Percentiles rank a stretch among this genome's conserved stretches.
Conservation (phyloP, 2,113 vertebrate species). For the Neolamprologus devosi region DNA sequence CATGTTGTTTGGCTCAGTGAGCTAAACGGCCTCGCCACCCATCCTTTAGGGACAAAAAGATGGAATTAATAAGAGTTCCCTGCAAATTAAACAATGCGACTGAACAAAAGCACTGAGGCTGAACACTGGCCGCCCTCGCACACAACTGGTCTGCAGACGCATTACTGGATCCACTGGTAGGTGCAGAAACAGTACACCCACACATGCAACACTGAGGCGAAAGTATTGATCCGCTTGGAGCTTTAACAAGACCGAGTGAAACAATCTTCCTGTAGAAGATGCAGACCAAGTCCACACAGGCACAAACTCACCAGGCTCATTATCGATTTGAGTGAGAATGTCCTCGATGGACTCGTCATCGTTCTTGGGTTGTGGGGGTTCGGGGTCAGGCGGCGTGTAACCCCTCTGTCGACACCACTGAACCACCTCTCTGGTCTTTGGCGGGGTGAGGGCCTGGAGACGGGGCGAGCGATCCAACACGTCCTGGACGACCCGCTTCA, state of each 20-base stretch:
- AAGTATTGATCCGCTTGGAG: conserved; percentile 12
- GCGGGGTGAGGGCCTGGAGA: conserved; percentile 79
- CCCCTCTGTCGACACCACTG: conserved; percentile 93
- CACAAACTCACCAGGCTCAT: conserved; percentile 78
- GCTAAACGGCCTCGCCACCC: neutral
- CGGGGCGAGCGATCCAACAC: conserved; percentile 83
- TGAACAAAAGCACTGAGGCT: neutral
- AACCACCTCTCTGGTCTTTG: conserved; percentile 88
- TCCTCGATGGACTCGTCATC: conserved; percentile 93
- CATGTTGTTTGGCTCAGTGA: neutral
- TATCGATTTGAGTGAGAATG: conserved; percentile 94
- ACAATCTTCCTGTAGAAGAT: neutral
- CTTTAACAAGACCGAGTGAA: neutral
- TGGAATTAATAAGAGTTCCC: conserved; percentile 11
- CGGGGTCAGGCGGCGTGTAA: conserved; percentile 89
- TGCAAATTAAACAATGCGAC: neutral
- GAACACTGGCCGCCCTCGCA: neutral
- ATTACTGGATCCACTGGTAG: neutral
- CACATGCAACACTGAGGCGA: neutral
- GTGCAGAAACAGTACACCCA: conserved; percentile 12
- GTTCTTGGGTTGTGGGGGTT: conserved; percentile 63
- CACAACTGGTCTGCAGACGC: neutral
- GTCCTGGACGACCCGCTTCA: conserved; percentile 87
- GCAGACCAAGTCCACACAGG: neutral
- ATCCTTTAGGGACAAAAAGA: conserved; percentile 21